Base-by-base conservation (phyloP, 2,888 invertebrate genomes). In the Acanthacorydalis orientalis region DNA sequence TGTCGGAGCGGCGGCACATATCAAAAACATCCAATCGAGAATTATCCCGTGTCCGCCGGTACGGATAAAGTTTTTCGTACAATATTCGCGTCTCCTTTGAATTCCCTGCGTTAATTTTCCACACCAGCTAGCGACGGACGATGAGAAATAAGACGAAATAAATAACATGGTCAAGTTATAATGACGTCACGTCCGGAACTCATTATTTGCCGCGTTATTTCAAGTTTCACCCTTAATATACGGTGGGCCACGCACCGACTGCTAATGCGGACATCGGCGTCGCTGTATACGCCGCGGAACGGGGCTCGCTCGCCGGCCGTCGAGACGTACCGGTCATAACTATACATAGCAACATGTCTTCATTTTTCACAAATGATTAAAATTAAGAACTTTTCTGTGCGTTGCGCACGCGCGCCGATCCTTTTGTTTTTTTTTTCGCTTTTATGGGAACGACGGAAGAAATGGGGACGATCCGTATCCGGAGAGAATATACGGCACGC, bases 111-210 rank as follows among this genome's bases (percentile, higher is more conserved):
- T 57, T 58, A 58, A 57, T 53, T 57, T 54, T 51, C 53, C 52
- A 53, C 52, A 52, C 51, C 50, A 57, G 57, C 56, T 59, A 60
- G 60, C 57, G 59, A 23, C 23, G 23, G 23, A 23, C 23, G 58
- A 60, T 63, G 62, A 59, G 62, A 62, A 64, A 64, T 64, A 63
- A 61, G 63, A 62, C 63, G 62, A 64, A 63, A 64, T 65, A 64
- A 65, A 65, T 65, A 65, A 65, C 63, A 57, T 60, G 62, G 63
- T 64, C 64, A 63, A 57, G 63, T 64, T 64, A 64, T 66, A 66
- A 67, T 67, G 67, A 67, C 64, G 65, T 67, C 67, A 67, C 67
- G 67, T 67, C 61, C 65, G 61, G 65, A 65, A 65, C 64, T 66
- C 66, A 66, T 67, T 67, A 66, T 64, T 63, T 64, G 60, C 58